Evolutionary conservation across 2,113 vertebrate genomes (phyloP).

Genomic region (Seriola aureovittata): DNA sequence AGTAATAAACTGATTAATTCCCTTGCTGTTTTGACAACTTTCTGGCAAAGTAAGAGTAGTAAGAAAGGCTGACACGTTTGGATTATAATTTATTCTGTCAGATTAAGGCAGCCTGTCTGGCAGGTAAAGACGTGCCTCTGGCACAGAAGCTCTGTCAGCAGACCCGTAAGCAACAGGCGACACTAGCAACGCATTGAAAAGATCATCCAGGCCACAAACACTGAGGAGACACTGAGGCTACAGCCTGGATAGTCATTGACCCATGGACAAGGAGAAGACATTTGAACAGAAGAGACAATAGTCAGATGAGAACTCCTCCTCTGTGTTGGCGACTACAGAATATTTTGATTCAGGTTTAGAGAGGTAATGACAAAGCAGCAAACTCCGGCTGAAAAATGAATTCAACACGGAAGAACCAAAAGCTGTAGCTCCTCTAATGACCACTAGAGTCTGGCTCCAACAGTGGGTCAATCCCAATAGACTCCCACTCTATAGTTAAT

Average conservation of each 20-base stretch:
- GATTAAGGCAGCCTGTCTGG: not conserved
- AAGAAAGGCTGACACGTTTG: not conserved
- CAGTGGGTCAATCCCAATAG: no score
- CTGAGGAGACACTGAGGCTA: not conserved
- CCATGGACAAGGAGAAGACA: not conserved
- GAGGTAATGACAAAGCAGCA: no score
- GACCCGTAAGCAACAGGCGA: conserved; percentile 6
- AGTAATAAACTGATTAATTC: not conserved
- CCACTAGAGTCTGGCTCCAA: no score
- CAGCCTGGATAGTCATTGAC: not conserved
- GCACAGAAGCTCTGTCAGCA: not conserved
- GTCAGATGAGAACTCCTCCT: not conserved
- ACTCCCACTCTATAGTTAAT: no score
- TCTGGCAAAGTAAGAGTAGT: not conserved
- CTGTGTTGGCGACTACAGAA: not conserved
- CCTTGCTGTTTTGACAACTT: not conserved
- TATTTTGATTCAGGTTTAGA: not conserved
- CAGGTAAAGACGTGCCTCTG: not conserved
- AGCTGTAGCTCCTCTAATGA: no score
- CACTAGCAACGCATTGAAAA: conserved; percentile 6
- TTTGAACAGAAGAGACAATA: not conserved
- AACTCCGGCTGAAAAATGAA: no score
- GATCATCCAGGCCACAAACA: not conserved
- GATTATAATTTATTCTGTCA: conserved; percentile 5
- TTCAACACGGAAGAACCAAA: no score